A percentile compares a stretch with the other conserved stretches of the same genome.
These are phyloP conservation scores for Eupeodes luniger DNA, from an alignment of 2,888 invertebrate species.

Conservation along the genomic window DNA sequence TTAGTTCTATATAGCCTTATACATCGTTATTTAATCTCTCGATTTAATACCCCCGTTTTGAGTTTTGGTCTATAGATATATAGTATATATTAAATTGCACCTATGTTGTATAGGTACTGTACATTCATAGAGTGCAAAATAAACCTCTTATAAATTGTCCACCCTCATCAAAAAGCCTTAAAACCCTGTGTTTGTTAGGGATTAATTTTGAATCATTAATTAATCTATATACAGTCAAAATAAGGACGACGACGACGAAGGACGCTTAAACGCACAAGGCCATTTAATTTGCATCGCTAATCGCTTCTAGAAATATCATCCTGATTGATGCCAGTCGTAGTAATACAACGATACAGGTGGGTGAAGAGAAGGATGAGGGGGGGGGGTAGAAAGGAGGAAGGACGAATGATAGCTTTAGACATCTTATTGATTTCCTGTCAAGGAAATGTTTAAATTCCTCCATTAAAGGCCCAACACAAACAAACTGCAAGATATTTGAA, in stretches of 20 bases:
- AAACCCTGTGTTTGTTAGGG: constrained; percentile 39
- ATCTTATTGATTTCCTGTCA: constrained; percentile 35
- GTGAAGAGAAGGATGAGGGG: background rate
- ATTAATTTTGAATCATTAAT: constrained; percentile 72
- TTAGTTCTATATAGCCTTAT: background rate
- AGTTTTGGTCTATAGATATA: background rate
- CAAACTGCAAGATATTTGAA: background rate
- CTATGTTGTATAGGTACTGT: background rate
- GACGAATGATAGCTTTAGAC: no score
- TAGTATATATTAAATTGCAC: background rate
- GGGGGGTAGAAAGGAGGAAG: no score
- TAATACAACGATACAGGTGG: background rate
- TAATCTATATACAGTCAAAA: constrained; percentile 59
- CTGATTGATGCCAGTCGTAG: constrained; percentile 62
- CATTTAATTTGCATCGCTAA: constrained; percentile 76
- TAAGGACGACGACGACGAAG: constrained; percentile 63
- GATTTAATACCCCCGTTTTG: background rate
- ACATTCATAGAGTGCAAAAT: background rate
- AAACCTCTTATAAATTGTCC: constrained; percentile 1
- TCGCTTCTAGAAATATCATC: constrained; percentile 74
- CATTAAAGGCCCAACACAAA: constrained; percentile 27
- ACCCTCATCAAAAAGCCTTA: background rate
- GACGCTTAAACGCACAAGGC: constrained; percentile 70
- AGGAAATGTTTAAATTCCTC: constrained; percentile 45
- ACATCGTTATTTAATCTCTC: background rate